Base-by-base conservation (phyloP, 2,797 vertebrate genomes). In the Hippopotamyrus pictus region DNA sequence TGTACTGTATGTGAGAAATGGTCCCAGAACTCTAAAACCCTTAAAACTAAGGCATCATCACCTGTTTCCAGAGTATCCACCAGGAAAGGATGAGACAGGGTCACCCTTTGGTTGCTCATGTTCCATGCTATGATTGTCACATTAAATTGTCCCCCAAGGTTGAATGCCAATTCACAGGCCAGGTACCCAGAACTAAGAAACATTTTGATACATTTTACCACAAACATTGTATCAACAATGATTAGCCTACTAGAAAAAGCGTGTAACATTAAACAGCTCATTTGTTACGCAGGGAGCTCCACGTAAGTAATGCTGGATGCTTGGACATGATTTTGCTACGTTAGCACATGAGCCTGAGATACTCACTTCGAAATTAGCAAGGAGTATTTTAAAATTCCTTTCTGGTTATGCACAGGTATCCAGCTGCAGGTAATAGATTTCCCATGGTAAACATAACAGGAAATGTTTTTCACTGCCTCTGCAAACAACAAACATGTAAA, bases 381-480 rank as follows among this genome's bases (percentile, higher is more conserved):
- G 33, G 90, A 90, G 62, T 84, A 90, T 50, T 0, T 88, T 8
- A 17, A 65, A 57, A 90, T 53, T 29, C 9, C 33, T 51, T 29
- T 19, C 22, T 9, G 2, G 5, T 76, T 37, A 33, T 41, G 82
- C 37, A 48, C 4, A 50, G 86, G 79, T 88, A n/a, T 88, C 92
- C 92, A 93, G 86, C 89, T 86, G 90, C 92, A 93, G 12, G 22
- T 87, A 1, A 93, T 11, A 0, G 88, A 90, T 6, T 46, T 7
- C 29, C 88, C 29, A 0, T 11, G 12, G 76, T 86, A 50, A 86
- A 54, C 92, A 88, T 25, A 83, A 46, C 92, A 93, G 4, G 91
- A 90, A 9, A 62, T 88, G 86, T 92, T 92, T 22, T 88, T 51
- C 88, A 91, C 87, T 33, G 54, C 53, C n/a, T 90, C 92, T 93